Evolutionary conservation across 1,140 invertebrate species (phyloP).

Genomic region (Drosophila carrolli): DNA sequence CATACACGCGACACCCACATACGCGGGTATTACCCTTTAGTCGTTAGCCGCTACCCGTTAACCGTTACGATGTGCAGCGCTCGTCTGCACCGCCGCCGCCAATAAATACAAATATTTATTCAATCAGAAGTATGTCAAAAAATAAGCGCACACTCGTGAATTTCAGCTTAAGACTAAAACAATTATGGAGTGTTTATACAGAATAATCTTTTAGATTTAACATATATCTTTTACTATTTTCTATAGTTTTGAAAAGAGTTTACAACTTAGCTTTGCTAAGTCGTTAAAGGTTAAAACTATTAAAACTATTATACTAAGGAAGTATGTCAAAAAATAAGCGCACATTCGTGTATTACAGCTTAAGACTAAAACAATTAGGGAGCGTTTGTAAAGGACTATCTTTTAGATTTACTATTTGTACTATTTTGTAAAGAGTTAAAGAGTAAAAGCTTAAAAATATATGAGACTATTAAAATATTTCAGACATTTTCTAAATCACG

Average conservation of each 20-base stretch:
- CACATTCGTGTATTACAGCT: slow-evolving; percentile 35
- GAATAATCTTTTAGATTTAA: too few species aligned
- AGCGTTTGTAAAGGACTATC: neutral
- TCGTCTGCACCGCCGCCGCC: slow-evolving; percentile 47
- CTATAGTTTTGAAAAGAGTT: too few species aligned
- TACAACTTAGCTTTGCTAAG: too few species aligned
- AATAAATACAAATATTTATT: slow-evolving; percentile 1
- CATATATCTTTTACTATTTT: too few species aligned
- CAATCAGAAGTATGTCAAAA: slow-evolving; percentile 47
- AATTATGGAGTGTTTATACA: neutral
- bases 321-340: slow-evolving; percentile 42
- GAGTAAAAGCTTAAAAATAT: too few species aligned
- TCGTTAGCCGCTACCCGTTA: slow-evolving; percentile 36
- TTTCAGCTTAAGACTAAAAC: neutral
- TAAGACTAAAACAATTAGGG: neutral
- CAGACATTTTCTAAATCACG: too few species aligned
- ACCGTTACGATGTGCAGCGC: slow-evolving; percentile 28
- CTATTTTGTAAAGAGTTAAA: too few species aligned
- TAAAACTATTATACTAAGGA: neutral
- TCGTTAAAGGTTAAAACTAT: too few species aligned
- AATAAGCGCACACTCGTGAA: slow-evolving; percentile 35
- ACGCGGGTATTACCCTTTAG: slow-evolving; percentile 9
- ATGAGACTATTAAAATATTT: too few species aligned
- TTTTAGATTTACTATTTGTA: too few species aligned
- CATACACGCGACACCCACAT: slow-evolving; percentile 75